Evolutionary conservation across 2,888 invertebrate species (phyloP).

Genomic region (Cheilosia vulpina): DNA sequence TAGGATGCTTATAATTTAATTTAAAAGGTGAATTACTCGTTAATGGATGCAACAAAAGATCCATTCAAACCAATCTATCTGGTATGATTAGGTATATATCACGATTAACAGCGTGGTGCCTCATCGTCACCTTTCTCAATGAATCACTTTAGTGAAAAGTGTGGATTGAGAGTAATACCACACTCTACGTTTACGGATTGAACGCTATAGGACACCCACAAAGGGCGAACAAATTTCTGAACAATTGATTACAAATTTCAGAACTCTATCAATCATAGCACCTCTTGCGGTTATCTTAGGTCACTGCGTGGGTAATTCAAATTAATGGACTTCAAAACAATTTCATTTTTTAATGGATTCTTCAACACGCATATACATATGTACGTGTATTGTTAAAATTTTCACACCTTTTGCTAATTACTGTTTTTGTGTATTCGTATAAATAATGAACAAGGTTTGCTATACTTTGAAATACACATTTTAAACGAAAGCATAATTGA

Average conservation of each 20-base stretch:
- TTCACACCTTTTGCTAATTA: not conserved
- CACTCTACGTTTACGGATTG: not conserved
- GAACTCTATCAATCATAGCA: constrained; percentile 45
- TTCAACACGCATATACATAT: not conserved
- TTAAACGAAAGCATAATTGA: too few species aligned
- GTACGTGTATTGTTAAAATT: not conserved
- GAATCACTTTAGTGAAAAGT: constrained; percentile 16
- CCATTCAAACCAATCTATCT: constrained; percentile 9
- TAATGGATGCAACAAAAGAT: constrained; percentile 38
- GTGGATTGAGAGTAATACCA: not conserved
- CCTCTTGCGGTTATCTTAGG: constrained; percentile 1
- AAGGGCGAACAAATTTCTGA: constrained; percentile 42
- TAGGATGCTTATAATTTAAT: constrained; percentile 44
- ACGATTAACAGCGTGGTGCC: constrained; percentile 46
- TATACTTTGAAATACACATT: too few species aligned
- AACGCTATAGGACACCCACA: constrained; percentile 36
- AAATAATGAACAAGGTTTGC: not conserved
- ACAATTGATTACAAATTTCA: constrained; percentile 45
- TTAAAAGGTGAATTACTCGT: constrained; percentile 43
- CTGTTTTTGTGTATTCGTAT: not conserved
- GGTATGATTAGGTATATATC: constrained; percentile 23
- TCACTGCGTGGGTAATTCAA: constrained; percentile 26
- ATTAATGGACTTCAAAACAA: constrained; percentile 16
- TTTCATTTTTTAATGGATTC: constrained; percentile 2
- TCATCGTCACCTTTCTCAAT: constrained; percentile 37